Evolutionary conservation across 2,113 vertebrate genomes (phyloP), one percentile per base, ranked within the genome.

Genomic region (Sturnus vulgaris): DNA sequence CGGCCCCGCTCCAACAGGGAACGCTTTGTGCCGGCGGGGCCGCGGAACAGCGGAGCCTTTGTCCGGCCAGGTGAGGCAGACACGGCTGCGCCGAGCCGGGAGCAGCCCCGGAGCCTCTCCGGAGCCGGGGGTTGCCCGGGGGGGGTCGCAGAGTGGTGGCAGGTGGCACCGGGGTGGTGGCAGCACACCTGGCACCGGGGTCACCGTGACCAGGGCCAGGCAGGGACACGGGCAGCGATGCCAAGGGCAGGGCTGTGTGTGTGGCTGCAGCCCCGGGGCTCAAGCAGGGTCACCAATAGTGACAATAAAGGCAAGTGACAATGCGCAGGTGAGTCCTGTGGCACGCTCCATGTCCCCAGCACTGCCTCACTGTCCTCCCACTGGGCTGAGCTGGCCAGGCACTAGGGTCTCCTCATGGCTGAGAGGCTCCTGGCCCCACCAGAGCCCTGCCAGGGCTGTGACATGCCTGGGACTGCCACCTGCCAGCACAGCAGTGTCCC

Each of bases 221-320:
- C 10, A 15, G 24, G 82, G 76, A 57, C 5, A 1, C 1, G 17
- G 61, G 39, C 30, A 24, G 60, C 0, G 15, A 12, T 4, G 22
- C 52, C 3, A 2, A 28, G 50, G 33, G 60, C 46, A 30, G 42
- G 5, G 60, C 49, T 6, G 80, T 1, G n/a, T 0, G 0, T 0
- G 0, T 0, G 22, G 50, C 42, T 33, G 46, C 4, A 3, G 71
- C 16, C 5, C 6, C 2, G 15, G 46, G 77, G 64, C 9, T 69
- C 31, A 0, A 0, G 4, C 8, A 7, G 50, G 1, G 4, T n/a
- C 59, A 11, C 40, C 1, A 10, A 44, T 0, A 1, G 46, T 2
- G 55, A 77, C 22, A 2, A 44, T 0, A 2, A 56, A 40, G 28
- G 27, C 19, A 21, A 7, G 31, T 21, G 77, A 28, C 49, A 10